These are phyloP conservation scores for Agrotis puta DNA, from an alignment of 2,888 invertebrate genomes.

Conservation along the genomic window DNA sequence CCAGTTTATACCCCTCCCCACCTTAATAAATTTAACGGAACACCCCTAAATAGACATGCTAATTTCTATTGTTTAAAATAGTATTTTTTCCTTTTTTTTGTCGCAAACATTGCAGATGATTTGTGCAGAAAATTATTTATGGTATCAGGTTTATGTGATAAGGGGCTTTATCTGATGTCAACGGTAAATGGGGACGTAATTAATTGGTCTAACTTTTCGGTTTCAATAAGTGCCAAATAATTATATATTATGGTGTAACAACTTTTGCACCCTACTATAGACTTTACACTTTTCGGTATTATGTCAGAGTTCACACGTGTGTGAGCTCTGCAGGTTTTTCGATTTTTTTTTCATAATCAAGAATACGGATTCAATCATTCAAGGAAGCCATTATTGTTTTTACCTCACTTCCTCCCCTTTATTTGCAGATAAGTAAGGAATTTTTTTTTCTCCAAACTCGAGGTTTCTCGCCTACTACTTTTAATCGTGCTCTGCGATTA, in stretches of 20 bases:
- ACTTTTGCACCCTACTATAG: neutral
- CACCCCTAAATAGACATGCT: conserved; percentile 78
- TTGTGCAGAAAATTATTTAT: conserved; percentile 34
- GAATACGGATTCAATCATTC: too few relatives aligned
- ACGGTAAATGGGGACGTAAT: neutral
- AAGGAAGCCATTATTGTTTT: too few relatives aligned
- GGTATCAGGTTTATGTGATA: conserved; percentile 33
- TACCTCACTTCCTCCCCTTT: too few relatives aligned
- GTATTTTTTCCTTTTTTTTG: conserved; percentile 42
- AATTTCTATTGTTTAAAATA: conserved; percentile 75
- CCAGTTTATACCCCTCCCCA: conserved; percentile 58
- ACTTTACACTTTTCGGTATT: neutral
- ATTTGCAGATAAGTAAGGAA: too few relatives aligned
- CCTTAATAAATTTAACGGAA: conserved; percentile 78
- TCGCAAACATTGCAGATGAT: conserved; percentile 33
- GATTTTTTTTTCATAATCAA: too few relatives aligned
- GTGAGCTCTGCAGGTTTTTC: too few relatives aligned
- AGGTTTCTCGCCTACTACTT: too few relatives aligned
- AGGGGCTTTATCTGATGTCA: conserved; percentile 19
- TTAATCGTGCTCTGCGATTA: too few relatives aligned
- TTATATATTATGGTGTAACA: neutral
- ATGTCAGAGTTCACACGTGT: too few relatives aligned
- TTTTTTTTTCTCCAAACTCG: too few relatives aligned
- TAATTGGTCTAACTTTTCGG: conserved; percentile 1
- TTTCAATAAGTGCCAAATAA: neutral